A percentile compares a stretch with the other conserved stretches of the same genome.
These are phyloP conservation scores for Drosophila erecta DNA, from an alignment of 1,140 invertebrate genomes.

Conservation along the genomic window DNA sequence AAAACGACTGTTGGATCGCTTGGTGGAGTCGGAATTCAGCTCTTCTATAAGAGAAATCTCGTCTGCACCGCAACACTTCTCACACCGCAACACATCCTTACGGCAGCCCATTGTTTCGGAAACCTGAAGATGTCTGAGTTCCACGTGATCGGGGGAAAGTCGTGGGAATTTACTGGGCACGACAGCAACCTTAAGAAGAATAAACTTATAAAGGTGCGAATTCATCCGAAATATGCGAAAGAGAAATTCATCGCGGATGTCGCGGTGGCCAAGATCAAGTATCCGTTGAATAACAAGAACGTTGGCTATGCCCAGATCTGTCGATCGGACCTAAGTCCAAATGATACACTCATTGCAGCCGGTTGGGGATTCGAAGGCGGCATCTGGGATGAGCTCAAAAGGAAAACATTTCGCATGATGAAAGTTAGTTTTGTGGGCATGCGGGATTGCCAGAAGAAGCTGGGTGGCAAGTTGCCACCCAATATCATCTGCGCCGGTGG, in stretches of 20 bases:
- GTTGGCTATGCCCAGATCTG: constrained; percentile 41
- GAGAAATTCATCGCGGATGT: constrained; percentile 39
- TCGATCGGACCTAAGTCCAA: neutral
- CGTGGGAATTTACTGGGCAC: neutral
- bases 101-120: constrained; percentile 47
- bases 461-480: constrained; percentile 15
- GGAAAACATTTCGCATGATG: constrained; percentile 5
- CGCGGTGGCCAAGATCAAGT: constrained; percentile 25
- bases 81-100: constrained; percentile 20
- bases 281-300: neutral
- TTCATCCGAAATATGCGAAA: constrained; percentile 37
- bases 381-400: no score
- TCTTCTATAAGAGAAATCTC: constrained; percentile 4
- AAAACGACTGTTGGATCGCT: neutral
- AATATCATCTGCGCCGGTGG: constrained; percentile 48
- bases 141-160: constrained; percentile 27
- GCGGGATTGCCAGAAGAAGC: constrained; percentile 1
- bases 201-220: neutral
- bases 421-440: neutral
- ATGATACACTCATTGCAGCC: constrained; percentile 22
- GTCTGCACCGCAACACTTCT: constrained; percentile 35
- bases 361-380: constrained; percentile 26
- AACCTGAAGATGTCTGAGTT: neutral
- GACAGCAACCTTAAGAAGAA: neutral
- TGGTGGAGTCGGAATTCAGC: constrained; percentile 41